Conservation (phyloP, 2,888 invertebrate genomes). For the Stratiomys singularior region DNA sequence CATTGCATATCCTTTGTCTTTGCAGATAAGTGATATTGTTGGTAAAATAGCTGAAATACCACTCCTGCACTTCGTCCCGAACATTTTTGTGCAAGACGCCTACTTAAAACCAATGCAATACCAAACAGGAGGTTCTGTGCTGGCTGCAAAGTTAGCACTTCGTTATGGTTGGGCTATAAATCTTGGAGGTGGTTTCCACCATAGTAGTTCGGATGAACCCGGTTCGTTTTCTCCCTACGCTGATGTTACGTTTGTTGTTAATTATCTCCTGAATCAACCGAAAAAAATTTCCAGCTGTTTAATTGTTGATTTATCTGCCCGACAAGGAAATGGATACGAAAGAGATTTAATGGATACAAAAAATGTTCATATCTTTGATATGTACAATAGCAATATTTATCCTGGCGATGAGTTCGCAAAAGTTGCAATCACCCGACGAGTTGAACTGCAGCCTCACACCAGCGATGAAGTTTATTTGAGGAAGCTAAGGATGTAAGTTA, state of each 20-base stretch:
- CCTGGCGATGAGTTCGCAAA: slow-evolving; percentile 78
- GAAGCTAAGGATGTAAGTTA: slow-evolving; percentile 71
- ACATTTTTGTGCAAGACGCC: slow-evolving; percentile 74
- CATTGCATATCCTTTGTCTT: neutral
- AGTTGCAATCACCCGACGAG: slow-evolving; percentile 72
- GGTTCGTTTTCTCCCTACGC: slow-evolving; percentile 89
- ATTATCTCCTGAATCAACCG: slow-evolving; percentile 70
- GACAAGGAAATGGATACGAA: slow-evolving; percentile 88
- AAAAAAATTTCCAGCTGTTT: slow-evolving; percentile 73
- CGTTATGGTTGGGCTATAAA: slow-evolving; percentile 86
- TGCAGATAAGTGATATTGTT: slow-evolving; percentile 78
- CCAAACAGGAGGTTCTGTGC: slow-evolving; percentile 80
- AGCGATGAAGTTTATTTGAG: slow-evolving; percentile 75
- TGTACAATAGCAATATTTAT: slow-evolving; percentile 81
- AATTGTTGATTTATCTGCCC: slow-evolving; percentile 88
- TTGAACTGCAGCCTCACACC: slow-evolving; percentile 71
- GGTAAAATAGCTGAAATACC: slow-evolving; percentile 80
- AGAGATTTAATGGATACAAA: slow-evolving; percentile 76
- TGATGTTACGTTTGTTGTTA: slow-evolving; percentile 79
- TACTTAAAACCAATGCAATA: slow-evolving; percentile 78
- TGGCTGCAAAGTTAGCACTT: slow-evolving; percentile 80
- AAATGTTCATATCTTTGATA: slow-evolving; percentile 82
- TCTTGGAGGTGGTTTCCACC: slow-evolving; percentile 88
- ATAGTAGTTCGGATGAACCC: slow-evolving; percentile 76
- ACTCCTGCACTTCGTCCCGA: slow-evolving; percentile 76